Percentiles rank a stretch among this genome's conserved stretches.
phyloP scores from a whole-genome alignment of 2,797 vertebrate genomes.

The Melanotaenia parkinsoni region DNA sequence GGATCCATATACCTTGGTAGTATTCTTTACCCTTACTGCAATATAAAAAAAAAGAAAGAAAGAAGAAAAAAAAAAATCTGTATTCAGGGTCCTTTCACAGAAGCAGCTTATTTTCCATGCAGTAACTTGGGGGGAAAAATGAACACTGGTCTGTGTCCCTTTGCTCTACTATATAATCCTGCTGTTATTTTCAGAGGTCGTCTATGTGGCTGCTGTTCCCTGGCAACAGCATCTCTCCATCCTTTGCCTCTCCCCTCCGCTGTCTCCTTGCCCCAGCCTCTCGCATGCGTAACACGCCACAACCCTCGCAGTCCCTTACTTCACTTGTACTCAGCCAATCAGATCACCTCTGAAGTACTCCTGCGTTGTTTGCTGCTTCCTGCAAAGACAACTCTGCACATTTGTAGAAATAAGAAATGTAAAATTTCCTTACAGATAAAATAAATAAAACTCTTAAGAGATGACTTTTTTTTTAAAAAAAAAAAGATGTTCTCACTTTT shows the following conservation, averaged over 20 bases:
- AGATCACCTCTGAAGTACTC: conserved; percentile 29
- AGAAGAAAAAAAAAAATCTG: conserved; percentile 5
- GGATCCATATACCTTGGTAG: conserved; percentile 28
- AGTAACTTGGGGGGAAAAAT: conserved; percentile 23
- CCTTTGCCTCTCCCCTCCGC: conserved; percentile 46
- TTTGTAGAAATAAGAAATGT: background rate
- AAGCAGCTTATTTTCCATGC: conserved; percentile 35
- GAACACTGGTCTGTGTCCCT: conserved; percentile 33
- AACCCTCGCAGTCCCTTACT: conserved; percentile 47
- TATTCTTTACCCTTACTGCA: conserved; percentile 23
- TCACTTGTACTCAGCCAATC: conserved; percentile 59
- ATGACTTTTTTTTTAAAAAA: too few relatives aligned
- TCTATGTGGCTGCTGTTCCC: conserved; percentile 74
- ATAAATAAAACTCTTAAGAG: background rate
- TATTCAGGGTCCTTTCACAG: conserved; percentile 21
- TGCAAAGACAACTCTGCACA: conserved; percentile 8
- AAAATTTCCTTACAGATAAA: background rate
- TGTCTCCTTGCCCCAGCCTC: conserved; percentile 34
- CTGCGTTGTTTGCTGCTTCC: conserved; percentile 3
- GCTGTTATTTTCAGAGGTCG: conserved; percentile 57
- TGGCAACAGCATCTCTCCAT: conserved; percentile 80
- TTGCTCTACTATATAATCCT: conserved; percentile 55
- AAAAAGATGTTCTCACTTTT: background rate
- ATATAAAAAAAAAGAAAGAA: conserved; percentile 2
- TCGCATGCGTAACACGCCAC: conserved; percentile 35